These are phyloP conservation scores for Torymus auratus DNA, from an alignment of 2,888 invertebrate genomes.

Conservation along the genomic window DNA sequence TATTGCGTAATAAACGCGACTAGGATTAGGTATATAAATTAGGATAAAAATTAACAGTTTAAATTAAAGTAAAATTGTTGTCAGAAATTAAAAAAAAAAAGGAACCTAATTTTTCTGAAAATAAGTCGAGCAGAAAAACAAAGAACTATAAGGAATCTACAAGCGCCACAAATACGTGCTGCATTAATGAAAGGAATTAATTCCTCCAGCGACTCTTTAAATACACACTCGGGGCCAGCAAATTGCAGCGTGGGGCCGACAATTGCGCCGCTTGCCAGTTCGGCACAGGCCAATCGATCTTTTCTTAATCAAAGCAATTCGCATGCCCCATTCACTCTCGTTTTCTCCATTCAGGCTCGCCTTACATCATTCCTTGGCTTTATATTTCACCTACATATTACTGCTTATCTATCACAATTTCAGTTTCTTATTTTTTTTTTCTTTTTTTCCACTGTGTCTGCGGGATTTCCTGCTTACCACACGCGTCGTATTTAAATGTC, in stretches of 20 bases:
- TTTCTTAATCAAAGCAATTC: slow-evolving; percentile 49
- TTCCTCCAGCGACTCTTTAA: slow-evolving; percentile 35
- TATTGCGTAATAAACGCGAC: too few species aligned
- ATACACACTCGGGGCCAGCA: slow-evolving; percentile 16
- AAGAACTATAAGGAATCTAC: too few species aligned
- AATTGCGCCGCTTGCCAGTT: slow-evolving; percentile 28
- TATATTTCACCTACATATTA: slow-evolving; percentile 45
- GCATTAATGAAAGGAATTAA: slow-evolving; percentile 39
- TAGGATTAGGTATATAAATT: too few species aligned
- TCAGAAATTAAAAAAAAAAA: too few species aligned
- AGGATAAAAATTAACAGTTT: too few species aligned
- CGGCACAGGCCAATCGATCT: slow-evolving; percentile 48
- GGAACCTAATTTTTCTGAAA: too few species aligned
- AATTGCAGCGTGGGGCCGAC: slow-evolving; percentile 34
- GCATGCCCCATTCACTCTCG: slow-evolving; percentile 21
- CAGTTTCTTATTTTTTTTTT: too few species aligned
- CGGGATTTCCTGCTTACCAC: too few species aligned
- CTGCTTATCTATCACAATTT: slow-evolving; percentile 26
- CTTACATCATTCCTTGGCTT: slow-evolving; percentile 33
- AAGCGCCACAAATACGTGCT: background rate
- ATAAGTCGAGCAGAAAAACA: too few species aligned
- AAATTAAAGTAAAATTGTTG: too few species aligned
- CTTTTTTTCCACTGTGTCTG: too few species aligned
- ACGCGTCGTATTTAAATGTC: too few species aligned
- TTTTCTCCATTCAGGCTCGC: slow-evolving; percentile 4